These are phyloP conservation scores for Notolepis coatsorum DNA, from an alignment of 2,797 vertebrate genomes.

Conservation along the genomic window DNA sequence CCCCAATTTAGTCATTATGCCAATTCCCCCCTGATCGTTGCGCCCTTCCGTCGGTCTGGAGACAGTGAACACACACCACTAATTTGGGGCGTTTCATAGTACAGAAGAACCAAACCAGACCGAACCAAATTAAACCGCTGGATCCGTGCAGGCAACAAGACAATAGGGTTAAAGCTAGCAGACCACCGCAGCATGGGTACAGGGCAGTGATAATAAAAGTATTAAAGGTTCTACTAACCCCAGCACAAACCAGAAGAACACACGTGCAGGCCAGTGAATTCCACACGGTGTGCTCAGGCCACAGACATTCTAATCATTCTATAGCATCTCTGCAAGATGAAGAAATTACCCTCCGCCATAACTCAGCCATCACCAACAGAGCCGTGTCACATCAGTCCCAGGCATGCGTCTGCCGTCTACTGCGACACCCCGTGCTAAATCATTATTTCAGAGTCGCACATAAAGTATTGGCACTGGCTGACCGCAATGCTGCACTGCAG, in stretches of 20 bases:
- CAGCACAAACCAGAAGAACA: background rate
- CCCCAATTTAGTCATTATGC: too few relatives aligned
- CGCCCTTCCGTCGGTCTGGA: too few relatives aligned
- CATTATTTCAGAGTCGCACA: conserved; percentile 31
- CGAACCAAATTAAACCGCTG: background rate
- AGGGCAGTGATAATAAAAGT: conserved; percentile 10
- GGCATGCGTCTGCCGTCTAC: background rate
- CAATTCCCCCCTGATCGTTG: too few relatives aligned
- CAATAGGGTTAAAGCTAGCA: conserved; percentile 34
- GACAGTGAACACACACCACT: background rate
- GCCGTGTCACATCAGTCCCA: conserved; percentile 46
- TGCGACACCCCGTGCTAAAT: conserved; percentile 18
- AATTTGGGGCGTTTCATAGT: conserved; percentile 14
- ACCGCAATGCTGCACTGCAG: conserved; percentile 12
- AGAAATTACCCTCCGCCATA: conserved; percentile 48
- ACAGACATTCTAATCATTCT: conserved; percentile 33
- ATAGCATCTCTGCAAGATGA: conserved; percentile 22
- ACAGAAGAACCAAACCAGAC: conserved; percentile 17
- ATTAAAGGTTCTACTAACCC: conserved; percentile 1
- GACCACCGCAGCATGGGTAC: background rate
- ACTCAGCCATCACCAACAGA: conserved; percentile 38
- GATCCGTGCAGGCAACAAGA: too few relatives aligned
- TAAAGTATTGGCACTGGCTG: conserved; percentile 25
- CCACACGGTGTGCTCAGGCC: background rate
- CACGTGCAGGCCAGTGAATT: background rate